Evolutionary conservation across 2,113 vertebrate genomes (phyloP).

Genomic region (Dissostichus mawsoni): DNA sequence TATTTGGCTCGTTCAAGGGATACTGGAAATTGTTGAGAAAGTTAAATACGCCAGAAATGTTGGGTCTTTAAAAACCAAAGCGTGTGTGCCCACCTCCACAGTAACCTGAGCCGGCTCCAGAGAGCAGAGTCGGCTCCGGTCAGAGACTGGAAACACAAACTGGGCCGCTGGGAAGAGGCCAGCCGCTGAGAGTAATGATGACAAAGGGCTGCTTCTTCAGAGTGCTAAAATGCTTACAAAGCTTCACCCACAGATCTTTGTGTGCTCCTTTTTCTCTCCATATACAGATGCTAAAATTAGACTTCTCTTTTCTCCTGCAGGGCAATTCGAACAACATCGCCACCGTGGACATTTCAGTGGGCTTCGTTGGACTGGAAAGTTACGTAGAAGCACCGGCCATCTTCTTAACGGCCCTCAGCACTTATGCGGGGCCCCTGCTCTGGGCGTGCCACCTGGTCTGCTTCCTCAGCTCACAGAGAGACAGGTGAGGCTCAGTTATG

Average conservation of each 20-base stretch:
- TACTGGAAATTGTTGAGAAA: neutral
- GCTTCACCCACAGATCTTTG: constrained; percentile 25
- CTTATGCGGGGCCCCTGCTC: constrained; percentile 91
- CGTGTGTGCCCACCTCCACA: neutral
- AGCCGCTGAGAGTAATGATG: constrained; percentile 55
- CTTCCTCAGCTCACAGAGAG: constrained; percentile 89
- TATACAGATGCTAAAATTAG: constrained; percentile 14
- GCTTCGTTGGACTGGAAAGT: constrained; percentile 92
- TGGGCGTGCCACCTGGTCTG: constrained; percentile 93
- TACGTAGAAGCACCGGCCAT: constrained; percentile 91
- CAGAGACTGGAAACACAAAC: constrained; percentile 43
- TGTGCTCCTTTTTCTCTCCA: constrained; percentile 27
- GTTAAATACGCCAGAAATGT: constrained; percentile 23
- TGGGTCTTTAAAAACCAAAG: neutral
- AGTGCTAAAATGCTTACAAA: constrained; percentile 38
- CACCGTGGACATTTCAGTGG: constrained; percentile 94
- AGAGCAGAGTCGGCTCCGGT: constrained; percentile 15
- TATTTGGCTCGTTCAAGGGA: constrained; percentile 9
- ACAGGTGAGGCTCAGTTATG: constrained; percentile 81
- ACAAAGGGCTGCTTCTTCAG: constrained; percentile 28
- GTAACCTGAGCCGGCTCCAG: neutral
- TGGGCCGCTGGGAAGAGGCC: constrained; percentile 46
- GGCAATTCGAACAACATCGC: constrained; percentile 97
- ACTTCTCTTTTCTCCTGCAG: constrained; percentile 80
- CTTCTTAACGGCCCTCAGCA: constrained; percentile 90